Conservation (phyloP, 2,888 invertebrate genomes). For the Opisthograptis luteolata region DNA sequence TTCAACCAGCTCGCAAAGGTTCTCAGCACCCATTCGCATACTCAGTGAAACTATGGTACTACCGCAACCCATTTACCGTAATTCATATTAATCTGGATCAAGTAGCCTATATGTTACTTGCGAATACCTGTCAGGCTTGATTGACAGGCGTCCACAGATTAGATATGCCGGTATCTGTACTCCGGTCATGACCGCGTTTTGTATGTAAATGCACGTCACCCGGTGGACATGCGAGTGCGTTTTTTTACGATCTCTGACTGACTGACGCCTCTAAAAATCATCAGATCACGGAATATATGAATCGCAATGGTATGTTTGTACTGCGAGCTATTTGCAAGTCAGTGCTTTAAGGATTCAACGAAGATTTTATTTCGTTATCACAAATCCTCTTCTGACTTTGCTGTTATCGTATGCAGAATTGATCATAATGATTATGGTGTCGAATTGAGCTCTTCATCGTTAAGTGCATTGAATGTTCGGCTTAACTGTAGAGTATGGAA, state of each 20-base stretch:
- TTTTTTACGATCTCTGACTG: constrained; percentile 51
- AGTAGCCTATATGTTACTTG: constrained; percentile 55
- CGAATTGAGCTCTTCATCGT: too few species aligned
- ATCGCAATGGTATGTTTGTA: constrained; percentile 50
- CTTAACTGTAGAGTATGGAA: neutral
- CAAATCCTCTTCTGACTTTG: too few species aligned
- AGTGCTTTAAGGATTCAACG: constrained; percentile 3
- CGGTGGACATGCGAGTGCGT: constrained; percentile 48
- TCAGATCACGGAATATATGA: constrained; percentile 48
- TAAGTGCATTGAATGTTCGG: too few species aligned
- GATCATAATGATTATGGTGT: too few species aligned
- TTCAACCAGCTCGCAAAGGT: neutral
- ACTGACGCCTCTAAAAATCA: constrained; percentile 58
- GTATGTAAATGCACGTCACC: constrained; percentile 70
- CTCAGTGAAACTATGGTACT: constrained; percentile 15
- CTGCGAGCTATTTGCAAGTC: constrained; percentile 38
- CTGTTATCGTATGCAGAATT: too few species aligned
- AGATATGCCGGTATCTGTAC: constrained; percentile 74
- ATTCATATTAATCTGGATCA: constrained; percentile 25
- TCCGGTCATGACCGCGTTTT: constrained; percentile 70
- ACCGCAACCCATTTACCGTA: constrained; percentile 28
- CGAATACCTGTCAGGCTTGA: constrained; percentile 62
- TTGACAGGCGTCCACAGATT: constrained; percentile 73
- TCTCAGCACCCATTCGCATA: constrained; percentile 19
- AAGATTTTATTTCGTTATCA: neutral